These are phyloP conservation scores for Plecturocebus donacophilus DNA, from an alignment of 2,113 vertebrate genomes.

Conservation along the genomic window DNA sequence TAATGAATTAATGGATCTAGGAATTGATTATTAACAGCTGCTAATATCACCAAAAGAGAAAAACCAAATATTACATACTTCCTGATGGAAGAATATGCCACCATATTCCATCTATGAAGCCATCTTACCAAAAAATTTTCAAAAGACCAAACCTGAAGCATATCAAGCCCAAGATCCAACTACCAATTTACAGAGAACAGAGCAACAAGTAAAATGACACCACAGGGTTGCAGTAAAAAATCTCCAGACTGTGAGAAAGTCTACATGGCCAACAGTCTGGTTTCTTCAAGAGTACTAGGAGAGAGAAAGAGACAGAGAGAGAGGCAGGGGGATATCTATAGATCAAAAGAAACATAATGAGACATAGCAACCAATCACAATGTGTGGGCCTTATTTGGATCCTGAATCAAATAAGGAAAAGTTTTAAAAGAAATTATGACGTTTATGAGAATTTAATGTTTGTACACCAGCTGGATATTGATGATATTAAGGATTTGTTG, in stretches of 20 bases:
- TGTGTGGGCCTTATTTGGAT: not conserved
- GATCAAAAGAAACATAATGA: not conserved
- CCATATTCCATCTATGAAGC: not conserved
- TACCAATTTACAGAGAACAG: not conserved
- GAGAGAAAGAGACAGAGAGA: not conserved
- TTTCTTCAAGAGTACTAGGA: not conserved
- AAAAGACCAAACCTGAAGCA: not conserved
- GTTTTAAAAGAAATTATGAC: not conserved
- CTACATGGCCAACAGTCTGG: not conserved
- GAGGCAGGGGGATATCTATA: no score
- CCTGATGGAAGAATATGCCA: not conserved
- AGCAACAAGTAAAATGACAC: not conserved
- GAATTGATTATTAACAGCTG: not conserved
- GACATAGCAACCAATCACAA: not conserved
- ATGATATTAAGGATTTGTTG: not conserved
- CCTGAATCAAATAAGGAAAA: conserved; percentile 3
- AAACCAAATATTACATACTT: not conserved
- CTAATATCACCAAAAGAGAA: not conserved
- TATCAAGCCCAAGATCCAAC: not conserved
- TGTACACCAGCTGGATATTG: not conserved
- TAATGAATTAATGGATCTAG: not conserved
- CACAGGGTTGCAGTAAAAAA: not conserved
- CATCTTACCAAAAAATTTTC: not conserved
- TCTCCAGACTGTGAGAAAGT: not conserved
- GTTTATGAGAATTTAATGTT: not conserved